These are phyloP conservation scores for Hemaris fuciformis DNA, from an alignment of 2,888 invertebrate genomes.

Conservation along the genomic window DNA sequence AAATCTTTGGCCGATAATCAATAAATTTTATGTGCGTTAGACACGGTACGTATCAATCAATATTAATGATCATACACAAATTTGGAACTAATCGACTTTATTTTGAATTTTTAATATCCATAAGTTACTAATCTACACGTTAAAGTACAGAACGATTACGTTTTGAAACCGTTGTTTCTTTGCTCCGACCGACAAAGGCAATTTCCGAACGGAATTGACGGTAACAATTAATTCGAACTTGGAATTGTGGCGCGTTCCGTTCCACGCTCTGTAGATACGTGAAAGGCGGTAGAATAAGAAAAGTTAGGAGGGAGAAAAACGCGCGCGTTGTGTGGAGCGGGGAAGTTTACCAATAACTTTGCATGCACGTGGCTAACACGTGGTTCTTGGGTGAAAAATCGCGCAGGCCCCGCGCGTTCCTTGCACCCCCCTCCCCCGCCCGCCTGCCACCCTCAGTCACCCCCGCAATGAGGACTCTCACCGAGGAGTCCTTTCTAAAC, in stretches of 20 bases:
- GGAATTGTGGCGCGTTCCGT: background rate
- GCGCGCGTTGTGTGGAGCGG: background rate
- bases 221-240: background rate
- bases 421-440: slow-evolving; percentile 46
- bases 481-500: slow-evolving; percentile 53
- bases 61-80: slow-evolving; percentile 71
- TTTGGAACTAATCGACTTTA: slow-evolving; percentile 74
- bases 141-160: slow-evolving; percentile 50
- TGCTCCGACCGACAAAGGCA: slow-evolving; percentile 37
- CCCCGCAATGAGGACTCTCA: slow-evolving; percentile 26
- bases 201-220: slow-evolving; percentile 34
- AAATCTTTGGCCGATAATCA: slow-evolving; percentile 61
- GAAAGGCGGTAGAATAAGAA: background rate
- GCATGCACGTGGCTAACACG: slow-evolving; percentile 73
- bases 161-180: slow-evolving; percentile 42
- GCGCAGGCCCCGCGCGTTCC: slow-evolving; percentile 63
- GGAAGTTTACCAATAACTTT: slow-evolving; percentile 51
- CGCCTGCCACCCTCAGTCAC: slow-evolving; percentile 27
- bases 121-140: slow-evolving; percentile 55
- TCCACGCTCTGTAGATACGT: background rate
- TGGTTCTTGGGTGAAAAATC: slow-evolving; percentile 76
- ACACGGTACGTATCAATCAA: slow-evolving; percentile 75
- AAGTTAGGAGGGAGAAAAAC: background rate
- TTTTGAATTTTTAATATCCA: slow-evolving; percentile 68
- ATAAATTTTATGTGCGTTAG: slow-evolving; percentile 72